These are phyloP conservation scores for Ochotona curzoniae DNA, from an alignment of 2,113 vertebrate species.

Conservation along the genomic window DNA sequence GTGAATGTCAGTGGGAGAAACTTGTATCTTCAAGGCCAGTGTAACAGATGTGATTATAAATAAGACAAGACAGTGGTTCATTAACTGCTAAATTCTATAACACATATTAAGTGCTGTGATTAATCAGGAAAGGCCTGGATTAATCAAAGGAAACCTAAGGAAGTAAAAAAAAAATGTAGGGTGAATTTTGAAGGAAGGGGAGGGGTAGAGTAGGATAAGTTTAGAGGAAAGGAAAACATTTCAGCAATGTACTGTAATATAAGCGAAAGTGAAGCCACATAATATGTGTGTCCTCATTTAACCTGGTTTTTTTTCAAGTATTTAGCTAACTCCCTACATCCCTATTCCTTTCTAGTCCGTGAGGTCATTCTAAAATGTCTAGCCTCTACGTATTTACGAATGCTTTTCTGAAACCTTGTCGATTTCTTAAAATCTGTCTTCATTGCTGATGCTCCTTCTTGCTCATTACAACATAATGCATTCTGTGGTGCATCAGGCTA, in stretches of 20 bases:
- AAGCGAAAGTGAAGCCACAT: background rate
- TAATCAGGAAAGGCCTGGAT: background rate
- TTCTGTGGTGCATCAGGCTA: too few species aligned
- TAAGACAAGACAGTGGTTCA: background rate
- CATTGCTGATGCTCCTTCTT: background rate
- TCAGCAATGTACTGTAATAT: background rate
- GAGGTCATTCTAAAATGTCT: background rate
- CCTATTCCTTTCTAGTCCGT: background rate
- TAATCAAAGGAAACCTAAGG: background rate
- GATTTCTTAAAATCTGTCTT: background rate
- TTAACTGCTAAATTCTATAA: background rate
- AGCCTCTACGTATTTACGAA: background rate
- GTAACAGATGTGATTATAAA: background rate
- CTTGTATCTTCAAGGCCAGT: background rate
- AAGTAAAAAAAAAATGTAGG: conserved; percentile 21
- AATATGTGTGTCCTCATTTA: background rate
- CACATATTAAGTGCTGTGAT: conserved; percentile 5
- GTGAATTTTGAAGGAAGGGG: background rate
- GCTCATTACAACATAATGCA: background rate
- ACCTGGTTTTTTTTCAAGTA: background rate
- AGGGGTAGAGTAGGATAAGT: background rate
- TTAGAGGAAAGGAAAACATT: background rate
- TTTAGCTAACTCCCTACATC: background rate
- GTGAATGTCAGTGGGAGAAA: background rate
- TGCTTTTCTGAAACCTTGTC: background rate